phyloP scores from a whole-genome alignment of 2,797 vertebrate genomes.

The Tamandua tetradactyla region DNA sequence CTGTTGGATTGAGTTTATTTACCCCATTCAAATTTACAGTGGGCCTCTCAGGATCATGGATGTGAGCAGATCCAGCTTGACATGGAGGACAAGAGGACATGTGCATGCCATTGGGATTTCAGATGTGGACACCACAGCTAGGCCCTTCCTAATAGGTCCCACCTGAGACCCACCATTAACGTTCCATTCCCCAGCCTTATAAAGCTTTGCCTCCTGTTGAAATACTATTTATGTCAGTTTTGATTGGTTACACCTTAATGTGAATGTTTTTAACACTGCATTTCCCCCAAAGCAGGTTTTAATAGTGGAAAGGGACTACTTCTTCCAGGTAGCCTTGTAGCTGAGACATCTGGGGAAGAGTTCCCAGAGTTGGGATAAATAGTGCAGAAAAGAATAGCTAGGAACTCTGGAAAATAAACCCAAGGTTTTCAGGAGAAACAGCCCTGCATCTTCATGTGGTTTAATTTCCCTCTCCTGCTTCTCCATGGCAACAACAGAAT shows the following conservation, averaged over 20 bases:
- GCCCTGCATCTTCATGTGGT: background rate
- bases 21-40: constrained; percentile 13
- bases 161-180: constrained; percentile 21
- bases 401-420: background rate
- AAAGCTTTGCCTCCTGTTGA: constrained; percentile 5
- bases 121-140: background rate
- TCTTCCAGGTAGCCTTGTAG: background rate
- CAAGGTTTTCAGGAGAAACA: background rate
- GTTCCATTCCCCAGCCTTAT: background rate
- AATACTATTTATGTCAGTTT: background rate
- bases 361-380: constrained; percentile 31
- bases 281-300: constrained; percentile 33
- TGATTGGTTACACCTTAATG: background rate
- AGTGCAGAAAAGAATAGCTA: constrained; percentile 15
- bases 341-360: background rate
- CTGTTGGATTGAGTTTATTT: background rate
- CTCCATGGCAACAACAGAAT: background rate
- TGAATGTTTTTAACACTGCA: constrained; percentile 9
- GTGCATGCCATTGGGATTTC: background rate
- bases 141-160: background rate
- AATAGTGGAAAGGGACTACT: constrained; percentile 42
- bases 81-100: background rate
- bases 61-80: background rate
- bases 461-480: background rate
- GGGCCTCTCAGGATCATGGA: background rate